Conservation (phyloP, 2,888 invertebrate species). For the Polydrusus pterygomalis region DNA sequence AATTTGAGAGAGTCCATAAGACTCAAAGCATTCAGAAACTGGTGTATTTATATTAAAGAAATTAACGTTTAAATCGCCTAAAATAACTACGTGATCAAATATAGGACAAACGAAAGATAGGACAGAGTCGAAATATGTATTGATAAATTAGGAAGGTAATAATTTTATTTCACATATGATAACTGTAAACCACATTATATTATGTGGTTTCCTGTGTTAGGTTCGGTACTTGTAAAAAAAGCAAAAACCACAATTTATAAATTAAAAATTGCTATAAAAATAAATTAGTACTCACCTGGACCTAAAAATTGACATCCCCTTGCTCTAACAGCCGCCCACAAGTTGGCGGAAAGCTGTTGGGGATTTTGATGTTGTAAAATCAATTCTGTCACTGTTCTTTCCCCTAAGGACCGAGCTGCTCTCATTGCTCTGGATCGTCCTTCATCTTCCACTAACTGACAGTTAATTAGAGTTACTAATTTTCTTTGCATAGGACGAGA, state of each 20-base stretch:
- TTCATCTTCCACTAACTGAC: slow-evolving; percentile 93
- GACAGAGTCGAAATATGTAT: too few species aligned
- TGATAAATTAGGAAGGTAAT: too few species aligned
- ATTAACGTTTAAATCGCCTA: too few species aligned
- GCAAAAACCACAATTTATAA: background rate
- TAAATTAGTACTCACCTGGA: slow-evolving; percentile 73
- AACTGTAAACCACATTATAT: too few species aligned
- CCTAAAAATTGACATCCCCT: slow-evolving; percentile 99
- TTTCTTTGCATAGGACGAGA: slow-evolving; percentile 98
- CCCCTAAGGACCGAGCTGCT: slow-evolving; percentile 94
- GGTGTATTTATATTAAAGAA: too few species aligned
- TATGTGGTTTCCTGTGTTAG: too few species aligned
- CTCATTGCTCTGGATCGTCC: slow-evolving; percentile 85
- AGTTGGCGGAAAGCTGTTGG: slow-evolving; percentile 92
- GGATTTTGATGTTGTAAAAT: slow-evolving; percentile 97
- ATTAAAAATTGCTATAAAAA: background rate
- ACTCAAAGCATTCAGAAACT: too few species aligned
- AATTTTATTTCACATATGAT: too few species aligned
- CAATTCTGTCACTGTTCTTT: slow-evolving; percentile 94
- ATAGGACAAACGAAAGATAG: too few species aligned
- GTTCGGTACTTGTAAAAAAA: too few species aligned
- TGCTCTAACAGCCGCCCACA: slow-evolving; percentile 98
- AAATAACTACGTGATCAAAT: too few species aligned
- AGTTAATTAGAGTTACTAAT: slow-evolving; percentile 92
- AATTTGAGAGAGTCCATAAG: too few species aligned